phyloP scores from a whole-genome alignment of 2,113 vertebrate species.

The Phalacrocorax pelagicus region DNA sequence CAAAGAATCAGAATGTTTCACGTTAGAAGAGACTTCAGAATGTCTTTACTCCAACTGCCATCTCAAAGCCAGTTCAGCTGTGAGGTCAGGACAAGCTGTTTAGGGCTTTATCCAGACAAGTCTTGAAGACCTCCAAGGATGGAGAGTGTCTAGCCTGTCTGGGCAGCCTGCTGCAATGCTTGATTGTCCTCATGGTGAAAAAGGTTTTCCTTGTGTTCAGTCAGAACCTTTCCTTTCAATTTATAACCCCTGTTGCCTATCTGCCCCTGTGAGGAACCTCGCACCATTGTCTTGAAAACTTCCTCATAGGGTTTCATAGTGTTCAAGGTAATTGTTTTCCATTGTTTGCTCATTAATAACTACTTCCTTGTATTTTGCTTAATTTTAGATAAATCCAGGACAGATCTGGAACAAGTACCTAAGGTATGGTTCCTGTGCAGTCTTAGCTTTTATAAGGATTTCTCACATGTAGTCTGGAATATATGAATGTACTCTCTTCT shows the following conservation, averaged over 20 bases:
- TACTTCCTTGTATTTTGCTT: slow-evolving; percentile 27
- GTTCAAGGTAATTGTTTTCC: neutral
- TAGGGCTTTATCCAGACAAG: neutral
- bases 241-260: neutral
- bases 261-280: neutral
- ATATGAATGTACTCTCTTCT: neutral
- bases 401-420: slow-evolving; percentile 96
- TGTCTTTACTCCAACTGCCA: neutral
- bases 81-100: neutral
- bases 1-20: neutral
- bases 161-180: neutral
- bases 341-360: neutral
- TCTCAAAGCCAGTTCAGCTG: neutral
- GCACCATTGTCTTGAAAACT: neutral
- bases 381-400: slow-evolving; percentile 90
- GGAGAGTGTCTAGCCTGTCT: neutral
- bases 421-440: slow-evolving; percentile 80
- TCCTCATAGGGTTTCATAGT: neutral
- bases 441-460: neutral
- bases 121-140: neutral
- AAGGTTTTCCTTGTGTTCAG: neutral
- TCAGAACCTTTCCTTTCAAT: neutral
- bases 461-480: neutral
- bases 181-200: neutral
- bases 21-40: neutral